Evolutionary conservation across 2,113 vertebrate genomes (phyloP), one percentile per base, ranked within the genome.

Genomic region (Vidua chalybeata): DNA sequence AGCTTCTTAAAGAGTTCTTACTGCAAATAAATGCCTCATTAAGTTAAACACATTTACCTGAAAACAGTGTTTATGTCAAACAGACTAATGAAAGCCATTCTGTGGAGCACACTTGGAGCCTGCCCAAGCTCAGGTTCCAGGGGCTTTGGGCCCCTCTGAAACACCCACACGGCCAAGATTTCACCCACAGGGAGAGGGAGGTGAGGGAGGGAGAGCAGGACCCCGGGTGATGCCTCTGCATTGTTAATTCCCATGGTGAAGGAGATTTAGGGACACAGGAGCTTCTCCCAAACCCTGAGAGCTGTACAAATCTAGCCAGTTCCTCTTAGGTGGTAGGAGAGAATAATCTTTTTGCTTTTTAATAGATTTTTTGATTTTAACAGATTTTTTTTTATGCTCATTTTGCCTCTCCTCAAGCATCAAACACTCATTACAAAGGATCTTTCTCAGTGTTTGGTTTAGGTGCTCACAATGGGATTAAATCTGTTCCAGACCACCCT

Each of bases 21-120:
- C 89, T 85, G 94, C 93, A 97, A 98, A 97, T 91, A 96, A 97
- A 97, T 94, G 96, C 96, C 93, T 97, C 97, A 97, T 98, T 98
- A 97, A 95, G 86, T 95, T 89, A 96, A 97, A 97, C 82, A 74
- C 89, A 96, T 97, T 93, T 97, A 96, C 96, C 96, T 66, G 87
- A 93, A 94, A 95, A 61, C 71, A 87, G 96, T 85, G 83, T 95
- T 90, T 91, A 93, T 96, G 97, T 97, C 96, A 89, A 90, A 46
- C 27, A 92, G 94, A 93, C 87, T 92, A 96, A 98, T 95, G 94
- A 93, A 95, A 56, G 59, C 56, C 43, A 43, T 93, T 86, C 76
- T 26, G 45, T 55, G 73, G 81, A 93, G 62, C 20, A n/a, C 22
- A 7, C 18, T 2, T 11, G 48, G 93, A 86, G 37, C 63, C 87